Base-by-base conservation (phyloP, 2,888 invertebrate species). In the Byasa hedistus region DNA sequence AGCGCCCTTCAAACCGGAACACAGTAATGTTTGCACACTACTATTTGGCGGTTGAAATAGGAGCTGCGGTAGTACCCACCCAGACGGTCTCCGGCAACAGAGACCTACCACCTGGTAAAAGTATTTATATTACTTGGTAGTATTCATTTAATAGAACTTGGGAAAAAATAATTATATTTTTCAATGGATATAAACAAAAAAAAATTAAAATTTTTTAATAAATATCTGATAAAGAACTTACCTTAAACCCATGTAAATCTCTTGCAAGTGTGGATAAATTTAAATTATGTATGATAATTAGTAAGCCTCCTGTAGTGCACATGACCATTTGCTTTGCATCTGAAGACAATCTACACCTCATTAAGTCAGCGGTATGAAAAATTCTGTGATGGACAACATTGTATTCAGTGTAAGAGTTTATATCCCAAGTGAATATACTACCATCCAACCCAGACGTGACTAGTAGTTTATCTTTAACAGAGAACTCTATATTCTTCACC, bases 401-500 rank as follows among this genome's bases (percentile, higher is more conserved):
- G 77, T 94, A 94, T 81, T 96, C 96, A 0, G 96, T 95, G 71
- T 93, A 96, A 79, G 95, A 96, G 83, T 97, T 97, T 39, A 98
- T 96, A 80, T 98, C 97, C 98, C 98, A 98, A 0, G 97, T 96
- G 77, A 96, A 97, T 79, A 98, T 96, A 77, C 96, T 96, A 19
- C 98, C 98, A 84, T 98, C 98, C 80, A 98, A 96, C 0, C 97
- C 98, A 1, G 98, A 98, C 0, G 98, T 98, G 19, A 98, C 95
- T 67, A 98, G 92, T 12, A 97, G 91, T 70, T 96, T 95, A 79
- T 96, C 96, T 78, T 95, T 95, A 24, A 95, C 94, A 39, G 97
- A 97, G 84, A 97, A 98, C 82, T 98, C 98, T 72, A 98, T 97
- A 84, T 98, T 98, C 85, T 98, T 98, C 58, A 97, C 98, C 98